Percentiles rank a stretch among this genome's conserved stretches.
phyloP scores from a whole-genome alignment of 2,113 vertebrate species.

The Phaethon lepturus region DNA sequence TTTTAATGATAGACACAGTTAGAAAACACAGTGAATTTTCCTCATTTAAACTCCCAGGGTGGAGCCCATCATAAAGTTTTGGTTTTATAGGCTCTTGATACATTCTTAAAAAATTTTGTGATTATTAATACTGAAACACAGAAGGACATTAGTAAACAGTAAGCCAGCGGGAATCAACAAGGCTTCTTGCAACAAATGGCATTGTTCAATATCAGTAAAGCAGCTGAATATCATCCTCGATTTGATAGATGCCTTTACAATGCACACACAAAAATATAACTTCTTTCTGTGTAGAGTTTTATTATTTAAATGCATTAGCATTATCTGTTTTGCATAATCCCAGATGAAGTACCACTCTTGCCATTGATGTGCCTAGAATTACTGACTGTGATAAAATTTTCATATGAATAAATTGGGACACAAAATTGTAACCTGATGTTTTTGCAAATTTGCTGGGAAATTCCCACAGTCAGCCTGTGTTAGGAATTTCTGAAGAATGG shows the following conservation, averaged over 20 bases:
- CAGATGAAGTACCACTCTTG: not conserved
- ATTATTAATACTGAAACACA: not conserved
- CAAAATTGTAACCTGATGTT: too few relatives aligned
- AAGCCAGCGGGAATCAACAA: not conserved
- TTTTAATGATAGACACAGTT: not conserved
- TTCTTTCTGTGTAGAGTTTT: not conserved
- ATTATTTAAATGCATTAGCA: not conserved
- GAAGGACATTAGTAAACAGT: not conserved
- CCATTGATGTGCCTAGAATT: too few relatives aligned
- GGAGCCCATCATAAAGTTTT: not conserved
- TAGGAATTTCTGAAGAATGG: not conserved
- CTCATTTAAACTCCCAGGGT: not conserved
- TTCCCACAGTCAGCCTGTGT: not conserved
- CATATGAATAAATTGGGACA: not conserved
- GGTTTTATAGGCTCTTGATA: not conserved
- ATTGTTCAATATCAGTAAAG: not conserved
- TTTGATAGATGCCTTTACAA: too few relatives aligned
- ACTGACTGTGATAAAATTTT: not conserved
- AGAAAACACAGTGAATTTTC: not conserved
- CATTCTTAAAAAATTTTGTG: too few relatives aligned
- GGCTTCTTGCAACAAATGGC: not conserved
- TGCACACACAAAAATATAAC: not conserved
- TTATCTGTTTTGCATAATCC: too few relatives aligned
- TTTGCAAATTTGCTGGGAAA: not conserved
- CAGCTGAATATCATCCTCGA: not conserved